Conservation (phyloP, 2,797 vertebrate genomes). For the Erethizon dorsatum region DNA sequence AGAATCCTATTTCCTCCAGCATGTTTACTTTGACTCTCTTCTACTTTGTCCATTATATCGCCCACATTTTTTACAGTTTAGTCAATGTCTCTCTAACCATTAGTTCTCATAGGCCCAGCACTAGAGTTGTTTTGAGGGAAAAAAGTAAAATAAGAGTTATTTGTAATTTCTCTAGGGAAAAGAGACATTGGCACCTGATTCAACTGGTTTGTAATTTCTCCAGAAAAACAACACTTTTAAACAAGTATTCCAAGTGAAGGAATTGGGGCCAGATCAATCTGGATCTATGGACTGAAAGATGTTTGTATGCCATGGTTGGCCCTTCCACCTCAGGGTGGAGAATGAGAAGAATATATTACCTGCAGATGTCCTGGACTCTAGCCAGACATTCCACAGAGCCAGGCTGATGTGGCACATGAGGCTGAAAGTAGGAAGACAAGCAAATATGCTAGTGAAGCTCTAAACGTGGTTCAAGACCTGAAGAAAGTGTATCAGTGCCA, state of each 20-base stretch:
- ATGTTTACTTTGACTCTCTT: background rate
- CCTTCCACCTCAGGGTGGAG: slow-evolving; percentile 25
- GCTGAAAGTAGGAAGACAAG: background rate
- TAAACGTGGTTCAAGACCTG: background rate
- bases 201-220: slow-evolving; percentile 30
- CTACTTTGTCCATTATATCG: background rate
- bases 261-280: background rate
- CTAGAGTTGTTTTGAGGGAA: background rate
- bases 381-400: background rate
- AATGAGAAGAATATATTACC: background rate
- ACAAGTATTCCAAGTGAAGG: background rate
- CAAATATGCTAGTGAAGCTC: background rate
- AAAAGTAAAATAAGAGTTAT: slow-evolving; percentile 50
- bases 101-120: background rate
- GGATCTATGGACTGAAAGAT: background rate
- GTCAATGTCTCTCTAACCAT: background rate
- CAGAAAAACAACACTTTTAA: slow-evolving; percentile 20
- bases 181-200: slow-evolving; percentile 16
- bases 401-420: background rate
- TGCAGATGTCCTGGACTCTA: slow-evolving; percentile 68
- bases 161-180: slow-evolving; percentile 45
- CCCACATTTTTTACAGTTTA: slow-evolving; percentile 38
- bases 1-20: slow-evolving; percentile 19
- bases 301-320: background rate
- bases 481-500: background rate